These are phyloP conservation scores for Penaeus vannamei DNA, from an alignment of 1,140 invertebrate genomes.

Conservation along the genomic window DNA sequence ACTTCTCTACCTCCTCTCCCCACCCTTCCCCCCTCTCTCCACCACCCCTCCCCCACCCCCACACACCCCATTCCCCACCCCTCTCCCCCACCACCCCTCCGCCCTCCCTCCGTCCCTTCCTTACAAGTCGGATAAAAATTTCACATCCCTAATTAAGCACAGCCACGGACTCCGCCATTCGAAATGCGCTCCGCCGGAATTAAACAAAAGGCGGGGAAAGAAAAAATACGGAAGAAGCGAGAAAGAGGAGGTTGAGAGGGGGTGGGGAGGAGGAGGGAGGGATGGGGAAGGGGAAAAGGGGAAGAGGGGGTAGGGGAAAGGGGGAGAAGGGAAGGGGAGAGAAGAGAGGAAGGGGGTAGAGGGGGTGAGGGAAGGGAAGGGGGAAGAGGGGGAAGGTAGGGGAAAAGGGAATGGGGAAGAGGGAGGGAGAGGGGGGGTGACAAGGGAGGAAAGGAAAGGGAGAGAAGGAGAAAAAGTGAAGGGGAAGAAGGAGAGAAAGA, in stretches of 20 bases:
- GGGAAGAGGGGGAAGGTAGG: neutral
- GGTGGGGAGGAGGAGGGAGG: neutral
- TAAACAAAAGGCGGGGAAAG: neutral
- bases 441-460: neutral
- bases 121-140: no score
- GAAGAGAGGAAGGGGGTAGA: neutral
- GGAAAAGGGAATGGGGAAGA: no score
- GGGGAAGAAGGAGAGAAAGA: neutral
- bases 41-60: no score
- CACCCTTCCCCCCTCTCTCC: no score
- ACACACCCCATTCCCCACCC: no score
- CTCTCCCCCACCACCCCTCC: no score
- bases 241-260: conserved; percentile 7
- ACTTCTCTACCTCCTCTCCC: no score
- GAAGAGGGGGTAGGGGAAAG: neutral
- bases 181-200: no score
- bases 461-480: neutral
- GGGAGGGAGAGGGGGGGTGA: neutral
- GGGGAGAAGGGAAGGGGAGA: neutral
- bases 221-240: neutral
- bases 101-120: no score
- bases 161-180: no score
- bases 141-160: no score
- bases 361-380: neutral
- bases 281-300: neutral